Evolutionary conservation across 2,113 vertebrate species (phyloP), one percentile per base, ranked within the genome.

Genomic region (Bujurquina vittata): DNA sequence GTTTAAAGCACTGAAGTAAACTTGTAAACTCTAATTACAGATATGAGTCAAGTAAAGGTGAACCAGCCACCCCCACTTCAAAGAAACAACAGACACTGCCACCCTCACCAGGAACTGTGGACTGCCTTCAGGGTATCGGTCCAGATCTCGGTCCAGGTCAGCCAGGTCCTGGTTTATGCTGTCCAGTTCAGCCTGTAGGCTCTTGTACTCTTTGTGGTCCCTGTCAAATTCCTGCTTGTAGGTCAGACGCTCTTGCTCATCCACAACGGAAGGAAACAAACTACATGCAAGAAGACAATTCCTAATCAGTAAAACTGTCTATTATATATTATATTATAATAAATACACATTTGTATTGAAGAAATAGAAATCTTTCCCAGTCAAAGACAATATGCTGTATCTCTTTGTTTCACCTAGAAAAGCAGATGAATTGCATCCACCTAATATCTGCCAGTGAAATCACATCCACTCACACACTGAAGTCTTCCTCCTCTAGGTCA

Each of bases 401-500:
- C 49, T 52, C 23, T 18, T 7, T 18, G 23, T 52, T 72, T 72
- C 43, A 52, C 52, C 43, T 72, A 49, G 40, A 69, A 69, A 69
- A 29, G 40, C 9, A 69, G 22, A 69, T 67, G 18, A 67, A 46
- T 69, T 69, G 12, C 40, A 43, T 46, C 49, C 40, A 46, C 7
- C 22, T 69, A 69, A 69, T 52, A 72, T 52, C 43, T 72, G 23
- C 23, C 5, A 72, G 31, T 31, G 17, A 46, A 31, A 52, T 52
- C 17, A n/a, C 15, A 52, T 52, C 43, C 7, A 89, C 94, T 95
- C 78, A 97, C 97, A 90, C 91, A 87, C 94, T 89, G 88, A 96
- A 96, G 77, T 97, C 95, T 3, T 95, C 94, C 15, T 98, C 96
- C 8, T 97, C 95, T 88, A 97, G 90, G 59, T 97, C 97, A 10